Evolutionary conservation across 2,797 vertebrate genomes (phyloP).

Genomic region (Siniperca undulata): DNA sequence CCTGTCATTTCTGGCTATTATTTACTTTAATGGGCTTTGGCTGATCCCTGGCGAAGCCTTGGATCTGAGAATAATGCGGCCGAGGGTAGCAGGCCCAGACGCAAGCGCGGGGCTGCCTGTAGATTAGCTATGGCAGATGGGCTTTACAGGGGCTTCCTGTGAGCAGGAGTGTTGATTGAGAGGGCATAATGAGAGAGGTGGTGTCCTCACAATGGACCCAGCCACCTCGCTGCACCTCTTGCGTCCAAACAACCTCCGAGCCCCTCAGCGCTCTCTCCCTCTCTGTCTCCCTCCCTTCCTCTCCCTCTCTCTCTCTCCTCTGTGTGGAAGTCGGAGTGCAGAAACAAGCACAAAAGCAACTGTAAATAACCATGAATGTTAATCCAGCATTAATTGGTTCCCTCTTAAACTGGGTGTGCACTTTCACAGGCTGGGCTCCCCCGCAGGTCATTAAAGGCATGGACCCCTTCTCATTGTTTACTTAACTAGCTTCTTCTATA

Average conservation of each 20-base stretch:
- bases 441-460: slow-evolving; percentile 79
- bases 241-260: slow-evolving; percentile 97
- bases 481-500: slow-evolving; percentile 82
- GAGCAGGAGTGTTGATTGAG: slow-evolving; percentile 99
- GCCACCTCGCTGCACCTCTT: slow-evolving; percentile 98
- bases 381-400: slow-evolving; percentile 99
- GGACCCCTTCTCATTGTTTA: slow-evolving; percentile 80
- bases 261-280: slow-evolving; percentile 78
- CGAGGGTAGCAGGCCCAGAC: slow-evolving; percentile 96
- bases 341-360: slow-evolving; percentile 99
- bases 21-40: slow-evolving; percentile 99
- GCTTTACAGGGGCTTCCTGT: slow-evolving; percentile 99
- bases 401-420: slow-evolving; percentile 94
- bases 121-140: slow-evolving; percentile 99
- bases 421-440: slow-evolving; percentile 84
- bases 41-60: slow-evolving; percentile 99
- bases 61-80: slow-evolving; percentile 99
- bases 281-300: slow-evolving; percentile 37
- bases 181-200: slow-evolving; percentile 99
- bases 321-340: slow-evolving; percentile 94
- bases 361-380: slow-evolving; percentile 99
- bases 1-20: slow-evolving; percentile 99
- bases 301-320: slow-evolving; percentile 43
- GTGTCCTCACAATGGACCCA: slow-evolving; percentile 98
- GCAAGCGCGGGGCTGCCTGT: slow-evolving; percentile 97